Evolutionary conservation across 2,888 invertebrate genomes (phyloP).

Genomic region (Desoria tigrina): DNA sequence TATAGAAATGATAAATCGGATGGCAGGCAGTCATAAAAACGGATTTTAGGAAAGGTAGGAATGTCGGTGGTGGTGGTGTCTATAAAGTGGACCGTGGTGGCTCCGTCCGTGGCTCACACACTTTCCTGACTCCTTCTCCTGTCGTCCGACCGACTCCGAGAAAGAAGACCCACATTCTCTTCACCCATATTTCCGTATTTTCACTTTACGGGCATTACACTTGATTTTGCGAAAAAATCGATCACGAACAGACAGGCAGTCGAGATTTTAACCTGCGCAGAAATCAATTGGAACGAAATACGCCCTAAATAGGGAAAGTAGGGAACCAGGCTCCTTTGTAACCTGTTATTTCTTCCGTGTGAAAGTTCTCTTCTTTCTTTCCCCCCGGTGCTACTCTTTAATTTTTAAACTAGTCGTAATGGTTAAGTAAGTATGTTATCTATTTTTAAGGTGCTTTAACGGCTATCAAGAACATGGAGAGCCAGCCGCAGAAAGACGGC

Average conservation of each 20-base stretch:
- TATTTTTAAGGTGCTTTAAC: slow-evolving; percentile 21
- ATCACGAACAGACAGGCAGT: slow-evolving; percentile 17
- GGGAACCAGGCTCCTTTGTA: neutral
- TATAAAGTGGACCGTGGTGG: too few species aligned
- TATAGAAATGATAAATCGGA: too few species aligned
- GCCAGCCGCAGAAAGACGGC: slow-evolving; percentile 4
- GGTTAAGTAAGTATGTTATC: slow-evolving; percentile 21
- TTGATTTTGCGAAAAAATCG: slow-evolving; percentile 20
- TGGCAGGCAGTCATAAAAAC: too few species aligned
- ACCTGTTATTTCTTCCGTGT: slow-evolving; percentile 8
- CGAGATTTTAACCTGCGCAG: slow-evolving; percentile 23
- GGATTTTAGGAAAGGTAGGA: too few species aligned
- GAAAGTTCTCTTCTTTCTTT: slow-evolving; percentile 15
- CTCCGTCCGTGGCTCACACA: too few species aligned
- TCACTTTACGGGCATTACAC: neutral
- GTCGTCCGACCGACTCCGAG: slow-evolving; percentile 17
- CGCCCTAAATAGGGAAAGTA: slow-evolving; percentile 16
- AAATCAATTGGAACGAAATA: slow-evolving; percentile 26
- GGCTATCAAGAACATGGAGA: slow-evolving; percentile 12
- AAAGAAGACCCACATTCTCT: slow-evolving; percentile 17
- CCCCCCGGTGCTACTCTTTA: slow-evolving; percentile 4
- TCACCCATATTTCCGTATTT: neutral
- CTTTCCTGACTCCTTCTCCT: neutral
- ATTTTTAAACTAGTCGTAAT: slow-evolving; percentile 22
- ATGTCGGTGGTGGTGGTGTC: too few species aligned